A percentile compares a stretch with the other conserved stretches of the same genome.
Evolutionary conservation across 2,113 vertebrate genomes (phyloP).

Genomic region (Cyprichromis sp.): DNA sequence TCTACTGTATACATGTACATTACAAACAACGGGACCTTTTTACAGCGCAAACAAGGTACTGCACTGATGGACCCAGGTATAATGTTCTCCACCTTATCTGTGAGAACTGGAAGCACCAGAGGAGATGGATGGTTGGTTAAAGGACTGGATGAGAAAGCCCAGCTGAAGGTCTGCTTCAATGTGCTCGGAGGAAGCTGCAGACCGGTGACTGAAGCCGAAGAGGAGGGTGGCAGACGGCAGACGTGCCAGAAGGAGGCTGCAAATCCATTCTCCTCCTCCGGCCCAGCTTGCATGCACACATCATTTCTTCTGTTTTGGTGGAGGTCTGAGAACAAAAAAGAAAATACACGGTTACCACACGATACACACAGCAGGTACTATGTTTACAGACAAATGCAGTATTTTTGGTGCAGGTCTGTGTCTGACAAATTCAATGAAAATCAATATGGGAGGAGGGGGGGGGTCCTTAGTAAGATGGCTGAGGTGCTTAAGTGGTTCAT

Average conservation of each 20-base stretch:
- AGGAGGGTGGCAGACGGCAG: neutral
- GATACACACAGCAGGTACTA: neutral
- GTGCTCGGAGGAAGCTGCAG: neutral
- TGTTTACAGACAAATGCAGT: neutral
- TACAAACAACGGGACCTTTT: neutral
- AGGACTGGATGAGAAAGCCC: neutral
- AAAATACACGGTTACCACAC: accelerated
- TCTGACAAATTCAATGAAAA: neutral
- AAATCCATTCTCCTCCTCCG: neutral
- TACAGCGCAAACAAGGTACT: accelerated
- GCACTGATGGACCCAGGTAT: neutral
- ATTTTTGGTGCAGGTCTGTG: neutral
- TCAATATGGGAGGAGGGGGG: accelerated
- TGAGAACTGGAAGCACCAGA: neutral
- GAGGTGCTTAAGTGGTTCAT: neutral
- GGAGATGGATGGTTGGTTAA: neutral
- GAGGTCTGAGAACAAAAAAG: conserved; percentile 63
- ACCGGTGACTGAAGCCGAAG: neutral
- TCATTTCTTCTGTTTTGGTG: conserved; percentile 81
- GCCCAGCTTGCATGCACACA: neutral
- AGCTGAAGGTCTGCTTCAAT: neutral
- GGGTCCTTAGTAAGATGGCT: neutral
- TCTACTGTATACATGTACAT: accelerated
- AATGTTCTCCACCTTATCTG: neutral
- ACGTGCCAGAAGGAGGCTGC: neutral